Conservation (phyloP, 1,140 invertebrate genomes). For the Drosophila orosa region DNA sequence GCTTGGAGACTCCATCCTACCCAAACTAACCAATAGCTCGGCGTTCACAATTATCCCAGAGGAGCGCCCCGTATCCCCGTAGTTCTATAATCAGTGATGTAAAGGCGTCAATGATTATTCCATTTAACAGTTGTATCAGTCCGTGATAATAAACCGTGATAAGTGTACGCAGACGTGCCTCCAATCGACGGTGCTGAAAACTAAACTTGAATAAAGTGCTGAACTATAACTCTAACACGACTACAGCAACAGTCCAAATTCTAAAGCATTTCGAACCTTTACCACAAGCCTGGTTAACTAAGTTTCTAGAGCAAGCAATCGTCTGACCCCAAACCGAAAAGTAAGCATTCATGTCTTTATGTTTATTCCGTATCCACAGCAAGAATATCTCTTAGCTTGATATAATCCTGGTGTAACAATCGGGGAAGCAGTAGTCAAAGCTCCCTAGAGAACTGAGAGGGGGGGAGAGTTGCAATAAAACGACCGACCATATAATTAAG, state of each 20-base stretch:
- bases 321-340: slow-evolving; percentile 17
- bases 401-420: not conserved
- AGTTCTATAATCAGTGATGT: not conserved
- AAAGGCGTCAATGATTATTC: slow-evolving; percentile 26
- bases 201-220: slow-evolving; percentile 24
- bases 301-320: slow-evolving; percentile 42
- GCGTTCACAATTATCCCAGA: not conserved
- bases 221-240: slow-evolving; percentile 15
- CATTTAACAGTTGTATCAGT: slow-evolving; percentile 22
- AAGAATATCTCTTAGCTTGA: slow-evolving; percentile 1
- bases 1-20: slow-evolving; percentile 25
- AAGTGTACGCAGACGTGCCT: slow-evolving; percentile 42
- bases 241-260: slow-evolving; percentile 42
- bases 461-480: slow-evolving; percentile 55
- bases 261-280: slow-evolving; percentile 17
- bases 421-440: slow-evolving; percentile 8
- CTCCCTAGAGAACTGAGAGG: slow-evolving; percentile 15
- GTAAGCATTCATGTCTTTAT: slow-evolving; percentile 56
- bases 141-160: slow-evolving; percentile 37
- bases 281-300: slow-evolving; percentile 31
- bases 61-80: slow-evolving; percentile 18
- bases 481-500: slow-evolving; percentile 66
- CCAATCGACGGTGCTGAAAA: slow-evolving; percentile 48
- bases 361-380: not conserved
- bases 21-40: slow-evolving; percentile 18